Evolutionary conservation across 2,113 vertebrate species (phyloP).

Genomic region (Oreochromis tanganicae): DNA sequence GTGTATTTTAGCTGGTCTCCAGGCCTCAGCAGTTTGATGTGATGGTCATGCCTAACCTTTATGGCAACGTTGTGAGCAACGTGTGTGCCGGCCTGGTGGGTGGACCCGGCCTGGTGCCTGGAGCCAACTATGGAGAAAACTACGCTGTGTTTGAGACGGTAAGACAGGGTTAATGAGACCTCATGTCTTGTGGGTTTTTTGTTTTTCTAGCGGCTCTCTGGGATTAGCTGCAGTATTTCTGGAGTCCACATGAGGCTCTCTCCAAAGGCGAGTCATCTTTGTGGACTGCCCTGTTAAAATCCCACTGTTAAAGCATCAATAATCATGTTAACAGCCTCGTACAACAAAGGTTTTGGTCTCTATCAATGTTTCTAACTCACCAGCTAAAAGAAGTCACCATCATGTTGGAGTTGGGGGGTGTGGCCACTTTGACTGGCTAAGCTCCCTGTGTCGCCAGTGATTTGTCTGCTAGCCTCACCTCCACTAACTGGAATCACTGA

Average conservation of each 20-base stretch:
- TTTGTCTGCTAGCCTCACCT: neutral
- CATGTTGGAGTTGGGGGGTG: neutral
- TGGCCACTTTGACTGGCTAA: neutral
- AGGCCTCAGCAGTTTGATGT: slow-evolving; percentile 90
- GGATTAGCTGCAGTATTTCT: neutral
- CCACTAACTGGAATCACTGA: neutral
- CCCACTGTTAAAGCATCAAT: neutral
- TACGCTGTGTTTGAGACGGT: slow-evolving; percentile 91
- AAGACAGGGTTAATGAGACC: slow-evolving; percentile 24
- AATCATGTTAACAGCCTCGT: neutral
- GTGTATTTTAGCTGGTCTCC: slow-evolving; percentile 79
- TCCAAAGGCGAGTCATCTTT: neutral
- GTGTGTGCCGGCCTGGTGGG: slow-evolving; percentile 90
- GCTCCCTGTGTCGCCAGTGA: neutral
- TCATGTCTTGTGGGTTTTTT: neutral
- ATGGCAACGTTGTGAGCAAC: slow-evolving; percentile 90
- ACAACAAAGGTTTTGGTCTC: neutral
- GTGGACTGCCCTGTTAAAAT: neutral
- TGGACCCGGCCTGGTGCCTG: slow-evolving; percentile 77
- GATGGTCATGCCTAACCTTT: slow-evolving; percentile 95
- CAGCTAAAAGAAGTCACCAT: neutral
- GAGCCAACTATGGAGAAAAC: slow-evolving; percentile 78
- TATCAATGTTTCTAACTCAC: neutral
- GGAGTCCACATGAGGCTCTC: neutral
- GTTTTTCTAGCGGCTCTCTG: neutral